Conservation (phyloP, 2,113 vertebrate species). For the Nycticorax nycticorax region DNA sequence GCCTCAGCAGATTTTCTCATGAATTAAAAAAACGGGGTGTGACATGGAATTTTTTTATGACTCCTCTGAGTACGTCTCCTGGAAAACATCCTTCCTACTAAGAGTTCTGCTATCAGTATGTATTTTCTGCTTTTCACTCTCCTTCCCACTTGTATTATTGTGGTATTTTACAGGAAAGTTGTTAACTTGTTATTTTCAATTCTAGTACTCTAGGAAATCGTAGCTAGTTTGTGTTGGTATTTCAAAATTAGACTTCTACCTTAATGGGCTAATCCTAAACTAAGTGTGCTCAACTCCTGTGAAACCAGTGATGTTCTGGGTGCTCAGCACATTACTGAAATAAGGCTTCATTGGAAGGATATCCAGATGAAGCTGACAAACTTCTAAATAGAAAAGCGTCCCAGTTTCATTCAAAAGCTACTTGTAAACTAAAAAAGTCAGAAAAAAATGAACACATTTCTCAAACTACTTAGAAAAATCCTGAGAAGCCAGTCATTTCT, state of each 20-base stretch:
- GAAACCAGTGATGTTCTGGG: background rate
- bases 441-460: background rate
- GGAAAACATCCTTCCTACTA: background rate
- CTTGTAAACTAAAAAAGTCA: background rate
- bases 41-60: background rate
- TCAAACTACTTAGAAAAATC: background rate
- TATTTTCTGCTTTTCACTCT: background rate
- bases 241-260: conserved; percentile 10
- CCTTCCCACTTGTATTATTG: background rate
- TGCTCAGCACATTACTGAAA: background rate
- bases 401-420: background rate
- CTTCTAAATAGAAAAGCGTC: background rate
- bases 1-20: background rate
- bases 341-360: background rate
- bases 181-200: background rate
- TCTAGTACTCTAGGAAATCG: background rate
- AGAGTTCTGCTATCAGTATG: background rate
- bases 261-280: background rate
- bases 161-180: background rate
- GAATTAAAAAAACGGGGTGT: background rate
- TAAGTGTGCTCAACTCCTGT: background rate
- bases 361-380: background rate
- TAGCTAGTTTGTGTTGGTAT: background rate
- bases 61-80: background rate
- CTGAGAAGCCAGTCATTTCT: background rate